These are phyloP conservation scores for Heliocidaris erythrogramma DNA, from an alignment of 35 echinoderm and acorn worm genomes.

Conservation along the genomic window DNA sequence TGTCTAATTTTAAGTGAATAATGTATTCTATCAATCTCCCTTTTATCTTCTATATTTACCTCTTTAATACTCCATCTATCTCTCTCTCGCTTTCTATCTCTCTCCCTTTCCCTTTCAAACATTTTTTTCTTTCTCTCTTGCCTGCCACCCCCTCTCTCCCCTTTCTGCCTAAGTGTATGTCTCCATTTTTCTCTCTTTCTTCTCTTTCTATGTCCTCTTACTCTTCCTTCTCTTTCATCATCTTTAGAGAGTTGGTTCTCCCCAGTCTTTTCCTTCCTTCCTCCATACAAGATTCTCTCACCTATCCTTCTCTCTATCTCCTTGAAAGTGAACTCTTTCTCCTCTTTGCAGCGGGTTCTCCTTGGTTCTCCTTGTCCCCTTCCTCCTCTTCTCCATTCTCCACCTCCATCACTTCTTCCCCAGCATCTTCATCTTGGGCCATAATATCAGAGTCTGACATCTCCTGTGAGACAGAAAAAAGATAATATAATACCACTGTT, in stretches of 20 bases:
- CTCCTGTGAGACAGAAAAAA: neutral
- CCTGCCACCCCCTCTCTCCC: too few species aligned
- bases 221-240: too few species aligned
- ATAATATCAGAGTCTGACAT: neutral
- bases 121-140: too few species aligned
- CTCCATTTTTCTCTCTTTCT: too few species aligned
- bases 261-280: too few species aligned
- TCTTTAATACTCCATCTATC: neutral
- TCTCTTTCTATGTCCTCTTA: too few species aligned
- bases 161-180: too few species aligned
- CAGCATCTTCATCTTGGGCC: neutral
- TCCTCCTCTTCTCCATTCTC: neutral
- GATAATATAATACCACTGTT: too few species aligned
- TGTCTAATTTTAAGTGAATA: too few species aligned
- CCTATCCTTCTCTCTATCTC: neutral
- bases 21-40: too few species aligned
- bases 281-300: neutral
- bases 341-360: neutral
- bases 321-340: constrained; percentile 3
- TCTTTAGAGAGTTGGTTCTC: too few species aligned
- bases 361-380: constrained; percentile 27
- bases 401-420: constrained; percentile 36
- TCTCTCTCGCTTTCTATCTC: neutral
- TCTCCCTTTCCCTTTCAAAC: neutral
- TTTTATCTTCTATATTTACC: too few species aligned